These are phyloP conservation scores for Myotis lucifugus DNA, from an alignment of 2,113 vertebrate genomes.

Conservation along the genomic window DNA sequence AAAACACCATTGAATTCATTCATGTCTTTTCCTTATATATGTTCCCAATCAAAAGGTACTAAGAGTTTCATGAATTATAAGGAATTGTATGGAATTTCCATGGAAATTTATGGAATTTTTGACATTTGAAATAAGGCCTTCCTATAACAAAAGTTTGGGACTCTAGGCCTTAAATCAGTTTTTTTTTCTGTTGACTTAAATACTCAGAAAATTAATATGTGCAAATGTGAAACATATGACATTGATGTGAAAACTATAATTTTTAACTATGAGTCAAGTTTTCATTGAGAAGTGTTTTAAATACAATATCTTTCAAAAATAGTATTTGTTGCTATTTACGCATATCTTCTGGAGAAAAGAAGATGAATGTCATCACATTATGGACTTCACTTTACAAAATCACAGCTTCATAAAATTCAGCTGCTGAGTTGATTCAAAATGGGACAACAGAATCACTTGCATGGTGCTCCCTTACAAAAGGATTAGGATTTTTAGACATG, in stretches of 20 bases:
- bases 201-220: background rate
- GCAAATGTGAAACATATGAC: background rate
- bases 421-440: background rate
- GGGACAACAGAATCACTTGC: background rate
- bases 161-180: background rate
- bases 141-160: background rate
- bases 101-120: background rate
- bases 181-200: slow-evolving; percentile 16
- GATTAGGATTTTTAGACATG: background rate
- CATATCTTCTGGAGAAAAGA: background rate
- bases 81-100: background rate
- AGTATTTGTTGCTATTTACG: background rate
- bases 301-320: background rate
- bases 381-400: slow-evolving; percentile 21
- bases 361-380: background rate
- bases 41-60: background rate
- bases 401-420: background rate
- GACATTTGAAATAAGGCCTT: background rate
- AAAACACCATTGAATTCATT: background rate
- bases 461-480: background rate
- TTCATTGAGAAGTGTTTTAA: slow-evolving; percentile 10
- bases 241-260: background rate
- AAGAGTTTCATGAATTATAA: background rate
- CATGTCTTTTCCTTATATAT: background rate
- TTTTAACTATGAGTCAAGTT: background rate